Percentiles rank a stretch among this genome's conserved stretches.
phyloP scores from a whole-genome alignment of 2,797 vertebrate genomes.

The Adrianichthys oophorus region DNA sequence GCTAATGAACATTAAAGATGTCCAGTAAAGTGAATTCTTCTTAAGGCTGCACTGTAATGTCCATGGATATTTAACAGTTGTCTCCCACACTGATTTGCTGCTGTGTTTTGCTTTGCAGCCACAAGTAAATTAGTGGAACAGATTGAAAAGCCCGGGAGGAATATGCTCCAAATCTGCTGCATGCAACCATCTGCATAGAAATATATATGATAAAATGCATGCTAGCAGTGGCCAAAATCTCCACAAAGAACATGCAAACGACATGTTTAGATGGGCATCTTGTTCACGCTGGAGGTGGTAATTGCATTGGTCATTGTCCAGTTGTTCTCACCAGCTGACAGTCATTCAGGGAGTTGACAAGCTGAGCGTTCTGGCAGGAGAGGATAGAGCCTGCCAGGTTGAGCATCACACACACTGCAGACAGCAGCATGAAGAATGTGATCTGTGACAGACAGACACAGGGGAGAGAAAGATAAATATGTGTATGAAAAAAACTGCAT shows the following conservation, averaged over 20 bases:
- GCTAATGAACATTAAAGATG: no score
- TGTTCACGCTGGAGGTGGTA: background rate
- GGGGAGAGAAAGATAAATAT: constrained; percentile 5
- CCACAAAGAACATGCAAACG: background rate
- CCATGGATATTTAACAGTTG: no score
- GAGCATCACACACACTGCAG: constrained; percentile 97
- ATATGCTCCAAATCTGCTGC: background rate
- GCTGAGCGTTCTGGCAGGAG: constrained; percentile 98
- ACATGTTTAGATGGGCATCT: background rate
- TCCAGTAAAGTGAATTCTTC: no score
- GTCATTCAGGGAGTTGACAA: constrained; percentile 93
- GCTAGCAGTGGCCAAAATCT: background rate
- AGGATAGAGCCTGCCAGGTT: constrained; percentile 97
- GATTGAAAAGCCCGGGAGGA: background rate
- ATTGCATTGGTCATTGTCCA: constrained; percentile 18
- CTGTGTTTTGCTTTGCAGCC: no score
- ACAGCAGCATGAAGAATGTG: constrained; percentile 98
- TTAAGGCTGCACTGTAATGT: no score
- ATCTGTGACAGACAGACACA: constrained; percentile 78
- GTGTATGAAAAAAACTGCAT: constrained; percentile 9
- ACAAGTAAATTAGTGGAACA: background rate
- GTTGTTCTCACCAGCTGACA: constrained; percentile 92
- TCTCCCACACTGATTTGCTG: no score
- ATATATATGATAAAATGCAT: background rate
- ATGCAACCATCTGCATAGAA: no score